Conservation (phyloP, 92 coral and sea anemone species). For the Phenganax subtilis region DNA sequence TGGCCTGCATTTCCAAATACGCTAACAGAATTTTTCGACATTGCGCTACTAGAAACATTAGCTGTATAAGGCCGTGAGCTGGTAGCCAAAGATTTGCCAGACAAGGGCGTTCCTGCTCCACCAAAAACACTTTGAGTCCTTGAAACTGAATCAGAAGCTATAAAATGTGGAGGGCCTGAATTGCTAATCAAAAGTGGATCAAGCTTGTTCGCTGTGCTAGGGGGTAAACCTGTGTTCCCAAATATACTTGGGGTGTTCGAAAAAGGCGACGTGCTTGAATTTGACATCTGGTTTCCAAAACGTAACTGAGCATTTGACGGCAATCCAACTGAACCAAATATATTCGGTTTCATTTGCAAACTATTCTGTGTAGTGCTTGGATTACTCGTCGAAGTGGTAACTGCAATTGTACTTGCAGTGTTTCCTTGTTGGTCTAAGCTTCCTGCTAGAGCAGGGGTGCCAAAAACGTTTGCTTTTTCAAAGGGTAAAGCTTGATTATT, state of each 20-base stretch:
- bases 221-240: not conserved
- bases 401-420: not conserved
- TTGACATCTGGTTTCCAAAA: too few relatives aligned
- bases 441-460: not conserved
- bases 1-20: slow-evolving; percentile 7
- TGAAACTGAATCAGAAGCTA: too few relatives aligned
- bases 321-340: not conserved
- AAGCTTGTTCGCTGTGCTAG: not conserved
- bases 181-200: too few relatives aligned
- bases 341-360: not conserved
- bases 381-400: not conserved
- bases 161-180: too few relatives aligned
- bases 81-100: not conserved
- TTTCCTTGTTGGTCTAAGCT: slow-evolving; percentile 1
- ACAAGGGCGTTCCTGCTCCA: not conserved
- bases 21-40: not conserved
- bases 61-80: not conserved
- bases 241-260: not conserved
- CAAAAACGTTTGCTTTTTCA: slow-evolving; percentile 13
- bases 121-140: not conserved
- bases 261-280: too few relatives aligned
- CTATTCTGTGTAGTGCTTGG: not conserved
- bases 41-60: not conserved
- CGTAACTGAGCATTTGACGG: too few relatives aligned
- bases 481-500: not conserved